Evolutionary conservation across 2,888 invertebrate species (phyloP), one percentile per base, ranked within the genome.

Genomic region (Harpalus rufipes): DNA sequence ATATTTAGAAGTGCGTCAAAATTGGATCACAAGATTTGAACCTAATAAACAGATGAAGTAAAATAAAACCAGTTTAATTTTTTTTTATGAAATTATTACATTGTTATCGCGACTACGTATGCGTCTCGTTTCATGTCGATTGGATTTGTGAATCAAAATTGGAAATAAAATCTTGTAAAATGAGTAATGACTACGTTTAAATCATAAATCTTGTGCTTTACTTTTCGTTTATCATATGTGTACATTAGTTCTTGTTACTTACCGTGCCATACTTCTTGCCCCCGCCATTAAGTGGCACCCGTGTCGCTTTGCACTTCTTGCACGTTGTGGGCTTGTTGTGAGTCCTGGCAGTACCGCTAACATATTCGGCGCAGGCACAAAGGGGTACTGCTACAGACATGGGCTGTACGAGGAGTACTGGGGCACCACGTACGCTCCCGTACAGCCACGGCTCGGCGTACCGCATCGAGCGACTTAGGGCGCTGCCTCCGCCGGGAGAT

Each of bases 381-480:
- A 96, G 93, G 88, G 96, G 95, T 87, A 96, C 91, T 32, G 32
- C 32, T 32, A 32, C 32, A 5, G 32, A 32, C 32, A 32, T 32
- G 85, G 92, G 87, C 25, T 91, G 87, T 81, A 89, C 88, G 86
- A 88, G 87, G 25, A 87, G 89, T 87, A 87, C 90, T 88, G 51
- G 89, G 87, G 92, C 90, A 18, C 92, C 91, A 88, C 95, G 92
- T 0, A 96, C 94, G 56, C 96, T 96, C 88, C 96, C 96, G 89
- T 97, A 96, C 14, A 96, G 93, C 96, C 96, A 97, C 83, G 96
- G 95, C 89, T 97, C 96, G 56, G 96, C 95, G 91, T 96, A 96
- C 90, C 95, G 95, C 96, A 96, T 96, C 89, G 96, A 96, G 90
- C 96, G 95, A 85, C 96, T 95, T 81, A 96, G 90, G n/a, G 95